Conservation (phyloP, 2,113 vertebrate genomes). For the Passer domesticus region DNA sequence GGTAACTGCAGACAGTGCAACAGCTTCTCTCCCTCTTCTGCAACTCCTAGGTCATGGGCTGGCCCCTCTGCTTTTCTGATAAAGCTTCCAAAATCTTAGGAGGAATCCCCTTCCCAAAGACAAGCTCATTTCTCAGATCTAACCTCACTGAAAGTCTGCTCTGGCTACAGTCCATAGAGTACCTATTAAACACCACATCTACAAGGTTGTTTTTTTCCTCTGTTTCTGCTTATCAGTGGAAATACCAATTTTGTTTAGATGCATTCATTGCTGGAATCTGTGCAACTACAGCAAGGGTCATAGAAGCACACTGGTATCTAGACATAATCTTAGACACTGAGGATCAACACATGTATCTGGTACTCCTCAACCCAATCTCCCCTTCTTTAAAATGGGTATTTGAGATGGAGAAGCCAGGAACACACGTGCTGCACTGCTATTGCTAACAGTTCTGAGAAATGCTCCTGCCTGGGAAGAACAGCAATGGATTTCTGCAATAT, state of each 20-base stretch:
- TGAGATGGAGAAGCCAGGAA: background rate
- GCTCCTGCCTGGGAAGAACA: background rate
- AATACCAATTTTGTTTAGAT: background rate
- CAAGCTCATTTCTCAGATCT: background rate
- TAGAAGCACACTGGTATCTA: background rate
- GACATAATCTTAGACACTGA: background rate
- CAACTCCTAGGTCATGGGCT: background rate
- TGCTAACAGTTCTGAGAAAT: background rate
- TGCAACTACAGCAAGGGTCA: background rate
- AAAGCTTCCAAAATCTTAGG: background rate
- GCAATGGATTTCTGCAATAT: background rate
- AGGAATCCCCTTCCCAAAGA: background rate
- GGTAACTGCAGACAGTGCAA: background rate
- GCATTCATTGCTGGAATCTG: accelerated
- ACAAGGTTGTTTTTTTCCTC: background rate
- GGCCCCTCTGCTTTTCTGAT: background rate
- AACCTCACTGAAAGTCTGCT: background rate
- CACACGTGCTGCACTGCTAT: accelerated
- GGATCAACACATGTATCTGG: background rate
- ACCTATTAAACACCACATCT: background rate
- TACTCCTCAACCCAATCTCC: background rate
- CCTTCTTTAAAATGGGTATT: background rate
- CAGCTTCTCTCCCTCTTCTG: background rate
- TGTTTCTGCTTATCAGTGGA: background rate
- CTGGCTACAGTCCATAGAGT: background rate